Base-by-base conservation (phyloP, 2,888 invertebrate species). In the Notocelia uddmanniana region DNA sequence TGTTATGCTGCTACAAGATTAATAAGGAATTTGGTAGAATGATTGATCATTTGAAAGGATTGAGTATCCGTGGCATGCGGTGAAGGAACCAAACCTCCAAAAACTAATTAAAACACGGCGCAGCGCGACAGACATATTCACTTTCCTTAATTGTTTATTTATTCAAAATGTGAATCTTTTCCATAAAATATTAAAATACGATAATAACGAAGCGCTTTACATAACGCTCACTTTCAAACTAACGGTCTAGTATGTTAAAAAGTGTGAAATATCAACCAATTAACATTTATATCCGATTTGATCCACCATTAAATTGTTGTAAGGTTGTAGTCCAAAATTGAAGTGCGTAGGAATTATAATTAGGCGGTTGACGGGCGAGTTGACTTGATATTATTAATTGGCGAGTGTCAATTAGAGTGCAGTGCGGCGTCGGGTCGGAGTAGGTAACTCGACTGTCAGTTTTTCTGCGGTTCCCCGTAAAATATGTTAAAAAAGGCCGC, bases 381-480 rank as follows among this genome's bases (percentile, higher is more conserved):
- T 31, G 31, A 71, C 59, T 66, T 18, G 59, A 67, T 59, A 60
- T 71, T 59, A 66, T 71, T 71, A 71, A 71, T 71, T 71, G 66
- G 54, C 59, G 66, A 54, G 66, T 71, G 66, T 71, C 71, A 71
- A 71, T 71, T 60, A 73, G 73, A 68, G 21, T 52, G 57, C 52
- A 59, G 60, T 50, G 55, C 67, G 31, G 34, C 31, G 58, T 41
- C 31, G n/a, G 26, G 58, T n/a, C n/a, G 45, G n/a, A 23, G 64
- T 64, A 64, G 68, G 59, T 69, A 69, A 73, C 67, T 66, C 63
- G 57, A 18, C 74, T 62, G 72, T 72, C 72, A 72, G 72, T 72
- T 72, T 72, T 72, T 72, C 68, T 72, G 72, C 72, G 60, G 72
- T 68, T 68, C 70, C 62, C 68, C 67, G 72, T 72, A 72, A 72